Conservation (phyloP, 2,113 vertebrate species). For the Rhinopomastus cyanomelas region DNA sequence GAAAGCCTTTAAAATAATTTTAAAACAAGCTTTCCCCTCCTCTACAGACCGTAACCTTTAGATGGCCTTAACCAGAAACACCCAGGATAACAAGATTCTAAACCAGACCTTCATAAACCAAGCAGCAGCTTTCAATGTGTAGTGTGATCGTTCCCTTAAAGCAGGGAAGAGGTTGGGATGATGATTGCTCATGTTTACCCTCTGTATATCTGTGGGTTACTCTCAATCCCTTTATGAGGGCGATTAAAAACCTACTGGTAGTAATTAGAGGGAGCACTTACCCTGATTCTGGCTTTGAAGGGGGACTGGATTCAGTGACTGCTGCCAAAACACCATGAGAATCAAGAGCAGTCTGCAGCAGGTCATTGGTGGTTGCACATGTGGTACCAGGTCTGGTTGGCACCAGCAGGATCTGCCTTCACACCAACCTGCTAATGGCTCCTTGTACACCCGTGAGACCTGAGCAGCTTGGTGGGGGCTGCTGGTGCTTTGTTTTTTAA, state of each 20-base stretch:
- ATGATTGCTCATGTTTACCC: slow-evolving; percentile 36
- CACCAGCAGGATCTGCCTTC: neutral
- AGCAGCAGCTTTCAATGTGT: neutral
- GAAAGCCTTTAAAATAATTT: slow-evolving; percentile 43
- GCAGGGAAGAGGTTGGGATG: slow-evolving; percentile 20
- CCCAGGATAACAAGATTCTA: neutral
- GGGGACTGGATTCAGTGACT: neutral
- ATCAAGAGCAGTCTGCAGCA: neutral
- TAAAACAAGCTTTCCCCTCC: neutral
- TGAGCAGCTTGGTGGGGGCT: neutral
- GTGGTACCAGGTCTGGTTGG: neutral
- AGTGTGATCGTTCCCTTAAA: slow-evolving; percentile 14
- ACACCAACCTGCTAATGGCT: neutral
- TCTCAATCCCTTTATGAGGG: slow-evolving; percentile 28
- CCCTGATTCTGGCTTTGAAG: slow-evolving; percentile 21
- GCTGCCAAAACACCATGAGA: neutral
- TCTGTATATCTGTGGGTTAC: slow-evolving; percentile 6
- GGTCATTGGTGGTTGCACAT: neutral
- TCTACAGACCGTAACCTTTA: neutral
- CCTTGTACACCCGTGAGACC: fast-evolving
- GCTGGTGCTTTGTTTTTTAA: neutral
- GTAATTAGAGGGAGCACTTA: slow-evolving; percentile 41
- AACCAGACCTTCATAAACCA: neutral
- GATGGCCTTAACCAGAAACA: slow-evolving; percentile 3
- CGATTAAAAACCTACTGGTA: slow-evolving; percentile 43